Evolutionary conservation across 2,797 vertebrate species (phyloP), one percentile per base, ranked within the genome.

Genomic region (Loris lydekkerianus): DNA sequence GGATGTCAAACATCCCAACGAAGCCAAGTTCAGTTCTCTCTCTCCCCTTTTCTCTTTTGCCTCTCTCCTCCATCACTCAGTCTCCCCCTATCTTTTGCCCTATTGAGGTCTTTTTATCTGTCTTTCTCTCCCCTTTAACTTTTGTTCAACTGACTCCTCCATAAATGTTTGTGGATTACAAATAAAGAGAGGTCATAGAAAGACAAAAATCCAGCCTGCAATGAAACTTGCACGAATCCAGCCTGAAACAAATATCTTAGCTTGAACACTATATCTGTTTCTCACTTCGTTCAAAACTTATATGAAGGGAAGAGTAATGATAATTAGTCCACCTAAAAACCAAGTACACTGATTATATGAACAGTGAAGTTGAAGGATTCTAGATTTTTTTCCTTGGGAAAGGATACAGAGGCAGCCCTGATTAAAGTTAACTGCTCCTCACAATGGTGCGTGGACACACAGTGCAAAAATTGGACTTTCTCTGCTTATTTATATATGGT

Each of bases 391-490:
- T 89, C 60, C 21, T 86, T n/a, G 83, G 14, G 18, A 86, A 49
- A 89, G 27, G 2, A 11, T 78, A 10, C 0, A 31, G 31, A 75
- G 58, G 8, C 4, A 70, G 21, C 10, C 3, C 49, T 76, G 25
- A 18, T 56, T 63, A 83, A 14, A 80, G 21, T 40, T 67, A 15
- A 15, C 13, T 82, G 3, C 77, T 86, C 27, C 49, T 21, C 27
- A 34, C 10, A 70, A 0, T 31, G 4, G 17, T 17, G 0, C 10
- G 25, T 77, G 21, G 11, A 7, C 53, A 13, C 65, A 2, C 21
- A 83, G 46, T 14, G 14, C 13, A 77, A 37, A 95, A 90, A 77
- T 7, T 65, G 9, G 34, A 37, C 94, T 96, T 86, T 80, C 43
- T 76, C 43, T 70, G 13, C 58, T 92, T 84, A 67, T 9, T 34